Percentiles rank a stretch among this genome's conserved stretches.
These are phyloP conservation scores for Imbricaverruca yamaguchii DNA, from an alignment of 2,888 invertebrate species.

Conservation along the genomic window DNA sequence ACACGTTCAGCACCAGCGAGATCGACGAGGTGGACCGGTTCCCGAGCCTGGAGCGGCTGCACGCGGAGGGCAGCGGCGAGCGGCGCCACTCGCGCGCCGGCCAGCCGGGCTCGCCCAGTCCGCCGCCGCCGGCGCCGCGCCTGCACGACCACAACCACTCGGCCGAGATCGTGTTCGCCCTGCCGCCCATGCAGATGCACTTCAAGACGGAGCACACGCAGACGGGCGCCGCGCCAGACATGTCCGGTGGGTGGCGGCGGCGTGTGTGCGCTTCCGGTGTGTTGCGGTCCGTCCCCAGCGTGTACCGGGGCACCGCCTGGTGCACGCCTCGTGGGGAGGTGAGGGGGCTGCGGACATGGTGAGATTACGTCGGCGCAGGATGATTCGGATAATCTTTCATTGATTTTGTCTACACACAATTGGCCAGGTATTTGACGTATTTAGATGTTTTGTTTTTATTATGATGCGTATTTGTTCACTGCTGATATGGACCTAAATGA, in stretches of 20 bases:
- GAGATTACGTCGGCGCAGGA: too few species aligned
- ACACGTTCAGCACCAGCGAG: slow-evolving; percentile 89
- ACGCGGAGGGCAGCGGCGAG: slow-evolving; percentile 44
- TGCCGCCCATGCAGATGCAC: slow-evolving; percentile 86
- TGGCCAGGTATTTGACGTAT: too few species aligned
- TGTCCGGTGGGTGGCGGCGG: slow-evolving; percentile 46
- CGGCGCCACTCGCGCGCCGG: slow-evolving; percentile 28
- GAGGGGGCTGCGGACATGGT: too few species aligned
- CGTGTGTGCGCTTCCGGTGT: too few species aligned
- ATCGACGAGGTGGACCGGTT: slow-evolving; percentile 81
- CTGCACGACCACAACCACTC: slow-evolving; percentile 71
- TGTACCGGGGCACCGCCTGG: too few species aligned
- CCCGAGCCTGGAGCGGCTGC: slow-evolving; percentile 75
- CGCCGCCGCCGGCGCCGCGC: slow-evolving; percentile 45
- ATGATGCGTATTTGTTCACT: too few species aligned
- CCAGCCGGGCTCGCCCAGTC: slow-evolving; percentile 31
- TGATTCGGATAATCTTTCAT: too few species aligned
- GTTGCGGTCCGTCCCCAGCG: too few species aligned
- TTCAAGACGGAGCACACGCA: slow-evolving; percentile 88
- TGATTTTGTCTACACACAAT: too few species aligned
- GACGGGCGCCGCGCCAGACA: slow-evolving; percentile 60
- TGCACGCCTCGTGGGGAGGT: too few species aligned
- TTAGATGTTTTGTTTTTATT: too few species aligned
- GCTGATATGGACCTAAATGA: too few species aligned
- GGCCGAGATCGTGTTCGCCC: slow-evolving; percentile 91